Base-by-base conservation (phyloP, 2,888 invertebrate genomes). In the Cantharis rufa region DNA sequence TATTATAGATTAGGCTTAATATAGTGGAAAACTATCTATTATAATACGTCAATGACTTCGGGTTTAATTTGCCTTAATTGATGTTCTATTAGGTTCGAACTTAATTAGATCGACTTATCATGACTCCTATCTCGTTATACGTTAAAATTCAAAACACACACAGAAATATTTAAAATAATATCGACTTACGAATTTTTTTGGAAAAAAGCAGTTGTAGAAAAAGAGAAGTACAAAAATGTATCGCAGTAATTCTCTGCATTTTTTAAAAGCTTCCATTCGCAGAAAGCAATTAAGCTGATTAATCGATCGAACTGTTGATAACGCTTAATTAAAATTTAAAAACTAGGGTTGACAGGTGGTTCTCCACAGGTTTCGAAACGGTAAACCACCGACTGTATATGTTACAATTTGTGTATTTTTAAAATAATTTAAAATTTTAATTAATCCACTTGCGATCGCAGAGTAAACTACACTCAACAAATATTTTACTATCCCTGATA, bases 401-500 rank as follows among this genome's bases (percentile, higher is more conserved):
- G 13, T n/a, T 48, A 48, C n/a, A 48, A 48, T 48, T 48, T 48
- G 3, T 1, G 48, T 2, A 48, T 48, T 48, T 48, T n/a, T 7
- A n/a, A 48, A 48, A n/a, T n/a, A 48, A 48, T 48, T n/a, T n/a
- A 4, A n/a, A 48, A 48, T 48, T 48, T 48, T 48, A 48, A 48
- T 48, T 48, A n/a, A n/a, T 48, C n/a, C n/a, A 48, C 11, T 32
- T 11, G 11, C 62, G 16, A 64, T n/a, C 2, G 13, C 13, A 21
- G 10, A 66, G 24, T 66, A 66, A 66, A 66, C 27, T 28, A 28
- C 62, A 63, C 24, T 16, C 11, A 32, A 13, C 21, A 63, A 74
- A 74, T 18, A 48, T 64, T 71, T 71, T 70, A 66, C 62, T 48
- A 74, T 70, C 48, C 13, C 68, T 62, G 62, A 48, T 71, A 61